These are phyloP conservation scores for Euwallacea fornicatus DNA, from an alignment of 1,140 invertebrate species.

Conservation along the genomic window DNA sequence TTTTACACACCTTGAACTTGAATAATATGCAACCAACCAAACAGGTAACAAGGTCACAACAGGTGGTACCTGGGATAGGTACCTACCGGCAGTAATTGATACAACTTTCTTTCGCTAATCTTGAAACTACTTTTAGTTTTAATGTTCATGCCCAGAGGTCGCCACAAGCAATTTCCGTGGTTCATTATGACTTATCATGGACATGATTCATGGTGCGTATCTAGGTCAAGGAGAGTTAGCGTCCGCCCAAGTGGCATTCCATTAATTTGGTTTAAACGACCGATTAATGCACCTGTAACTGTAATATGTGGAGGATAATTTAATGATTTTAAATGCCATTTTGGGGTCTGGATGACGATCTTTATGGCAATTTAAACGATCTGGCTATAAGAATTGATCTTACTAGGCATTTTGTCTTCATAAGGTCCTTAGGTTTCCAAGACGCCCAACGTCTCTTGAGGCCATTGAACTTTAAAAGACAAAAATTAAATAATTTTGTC, in stretches of 20 bases:
- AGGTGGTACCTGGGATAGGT: background rate
- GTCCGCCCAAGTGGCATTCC: background rate
- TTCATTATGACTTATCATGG: background rate
- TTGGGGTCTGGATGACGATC: too few species aligned
- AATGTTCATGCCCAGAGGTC: background rate
- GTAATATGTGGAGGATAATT: too few species aligned
- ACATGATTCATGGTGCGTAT: background rate
- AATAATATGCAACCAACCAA: conserved; percentile 10
- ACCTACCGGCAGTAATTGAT: background rate
- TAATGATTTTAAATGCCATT: too few species aligned
- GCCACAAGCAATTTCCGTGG: background rate
- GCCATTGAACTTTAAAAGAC: too few species aligned
- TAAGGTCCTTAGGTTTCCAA: too few species aligned
- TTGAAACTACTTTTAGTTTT: conserved; percentile 11
- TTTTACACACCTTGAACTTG: conserved; percentile 8
- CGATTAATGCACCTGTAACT: too few species aligned
- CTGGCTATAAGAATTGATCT: too few species aligned
- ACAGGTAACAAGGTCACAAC: background rate
- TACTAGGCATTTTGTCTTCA: too few species aligned
- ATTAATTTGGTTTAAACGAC: too few species aligned
- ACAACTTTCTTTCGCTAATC: conserved; percentile 20
- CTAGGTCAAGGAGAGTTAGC: conserved; percentile 10
- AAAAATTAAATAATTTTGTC: too few species aligned
- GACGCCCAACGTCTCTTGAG: too few species aligned
- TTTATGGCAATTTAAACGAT: too few species aligned